phyloP scores from a whole-genome alignment of 2,797 vertebrate genomes.

The Lacerta agilis region DNA sequence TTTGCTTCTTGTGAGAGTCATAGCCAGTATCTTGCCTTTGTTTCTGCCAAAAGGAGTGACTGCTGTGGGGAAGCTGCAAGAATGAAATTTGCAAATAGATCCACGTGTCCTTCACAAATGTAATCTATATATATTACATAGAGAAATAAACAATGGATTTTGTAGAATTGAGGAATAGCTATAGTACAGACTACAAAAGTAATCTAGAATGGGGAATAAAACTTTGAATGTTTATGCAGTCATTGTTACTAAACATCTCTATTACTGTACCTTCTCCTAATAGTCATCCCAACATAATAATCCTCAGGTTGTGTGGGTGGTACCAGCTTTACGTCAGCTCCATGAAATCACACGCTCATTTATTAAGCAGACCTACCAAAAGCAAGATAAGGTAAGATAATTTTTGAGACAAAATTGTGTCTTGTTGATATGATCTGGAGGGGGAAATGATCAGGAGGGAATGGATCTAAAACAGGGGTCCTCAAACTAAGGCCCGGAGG shows the following conservation, averaged over 20 bases:
- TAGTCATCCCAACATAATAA: constrained; percentile 95
- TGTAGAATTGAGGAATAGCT: not conserved
- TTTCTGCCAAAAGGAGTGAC: not conserved
- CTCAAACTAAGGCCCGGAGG: no score
- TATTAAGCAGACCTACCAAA: constrained; percentile 99
- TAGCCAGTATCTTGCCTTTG: not conserved
- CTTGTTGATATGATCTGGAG: not conserved
- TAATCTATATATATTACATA: not conserved
- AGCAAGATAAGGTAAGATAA: constrained; percentile 95
- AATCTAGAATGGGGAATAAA: not conserved
- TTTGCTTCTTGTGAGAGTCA: not conserved
- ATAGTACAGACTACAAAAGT: not conserved
- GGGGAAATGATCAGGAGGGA: not conserved
- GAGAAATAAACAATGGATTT: not conserved
- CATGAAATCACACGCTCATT: constrained; percentile 98
- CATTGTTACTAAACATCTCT: not conserved
- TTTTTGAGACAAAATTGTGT: constrained; percentile 4
- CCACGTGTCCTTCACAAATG: not conserved
- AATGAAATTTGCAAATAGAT: not conserved
- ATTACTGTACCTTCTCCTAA: constrained; percentile 65
- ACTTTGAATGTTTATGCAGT: not conserved
- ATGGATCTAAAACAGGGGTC: not conserved
- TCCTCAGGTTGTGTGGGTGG: constrained; percentile 97
- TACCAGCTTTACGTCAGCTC: constrained; percentile 95
- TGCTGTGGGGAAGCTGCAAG: not conserved